These are phyloP conservation scores for Danionella cerebrum DNA, from an alignment of 2,113 vertebrate genomes.

Conservation along the genomic window DNA sequence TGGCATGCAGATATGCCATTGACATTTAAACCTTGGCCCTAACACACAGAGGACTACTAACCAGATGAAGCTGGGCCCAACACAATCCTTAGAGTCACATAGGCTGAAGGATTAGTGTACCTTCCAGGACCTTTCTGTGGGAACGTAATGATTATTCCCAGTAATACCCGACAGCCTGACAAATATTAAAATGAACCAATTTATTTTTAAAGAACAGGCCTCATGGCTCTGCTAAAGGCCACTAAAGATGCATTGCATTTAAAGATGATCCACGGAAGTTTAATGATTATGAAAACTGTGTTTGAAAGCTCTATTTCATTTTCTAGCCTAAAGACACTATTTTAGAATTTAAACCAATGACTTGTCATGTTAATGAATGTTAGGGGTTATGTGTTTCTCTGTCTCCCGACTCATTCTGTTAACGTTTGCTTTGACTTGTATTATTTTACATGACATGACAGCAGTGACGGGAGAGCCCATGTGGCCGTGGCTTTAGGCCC, in stretches of 20 bases:
- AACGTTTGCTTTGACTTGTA: constrained; percentile 12
- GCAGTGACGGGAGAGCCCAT: neutral
- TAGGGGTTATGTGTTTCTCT: neutral
- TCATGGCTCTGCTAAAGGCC: constrained; percentile 64
- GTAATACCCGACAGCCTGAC: constrained; percentile 46
- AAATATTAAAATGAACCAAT: neutral
- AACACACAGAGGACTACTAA: constrained; percentile 52
- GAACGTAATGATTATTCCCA: constrained; percentile 55
- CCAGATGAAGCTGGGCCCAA: constrained; percentile 41
- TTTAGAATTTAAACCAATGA: too few species aligned
- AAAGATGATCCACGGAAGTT: constrained; percentile 67
- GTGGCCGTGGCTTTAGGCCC: neutral
- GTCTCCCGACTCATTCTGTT: neutral
- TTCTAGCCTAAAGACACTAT: too few species aligned
- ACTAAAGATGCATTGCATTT: constrained; percentile 63
- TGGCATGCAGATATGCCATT: constrained; percentile 60
- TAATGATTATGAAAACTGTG: constrained; percentile 59
- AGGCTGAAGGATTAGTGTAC: constrained; percentile 53
- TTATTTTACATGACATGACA: neutral
- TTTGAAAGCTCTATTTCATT: too few species aligned
- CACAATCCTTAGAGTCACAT: constrained; percentile 28
- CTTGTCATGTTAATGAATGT: neutral
- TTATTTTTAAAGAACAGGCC: neutral
- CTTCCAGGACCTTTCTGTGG: constrained; percentile 48
- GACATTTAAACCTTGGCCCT: constrained; percentile 61